A percentile compares a stretch with the other conserved stretches of the same genome.
Conservation (phyloP, 2,888 invertebrate genomes). For the Mystacides longicornis region DNA sequence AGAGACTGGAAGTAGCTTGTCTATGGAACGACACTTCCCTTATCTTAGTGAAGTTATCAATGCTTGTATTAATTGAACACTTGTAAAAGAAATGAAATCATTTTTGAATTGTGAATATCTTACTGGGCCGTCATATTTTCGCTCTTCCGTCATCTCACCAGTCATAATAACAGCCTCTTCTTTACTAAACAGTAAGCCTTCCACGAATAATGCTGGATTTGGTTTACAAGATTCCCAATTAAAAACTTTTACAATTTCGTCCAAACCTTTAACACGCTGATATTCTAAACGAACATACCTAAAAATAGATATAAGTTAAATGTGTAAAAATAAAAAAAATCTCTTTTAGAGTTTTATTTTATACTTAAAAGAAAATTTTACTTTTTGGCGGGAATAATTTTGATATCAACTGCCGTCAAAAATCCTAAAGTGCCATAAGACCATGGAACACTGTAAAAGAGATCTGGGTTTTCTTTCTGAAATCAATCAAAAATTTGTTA, state of each 20-base stretch:
- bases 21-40: too few relatives aligned
- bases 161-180: conserved; percentile 69
- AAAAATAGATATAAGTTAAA: conserved; percentile 1
- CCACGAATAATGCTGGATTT: conserved; percentile 63
- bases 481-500: conserved; percentile 24
- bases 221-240: conserved; percentile 43
- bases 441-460: conserved; percentile 77
- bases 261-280: conserved; percentile 49
- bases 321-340: background rate
- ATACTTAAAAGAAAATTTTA: conserved; percentile 30
- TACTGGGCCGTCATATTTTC: conserved; percentile 52
- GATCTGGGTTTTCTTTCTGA: conserved; percentile 61
- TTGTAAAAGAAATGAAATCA: background rate
- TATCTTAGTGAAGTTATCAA: too few relatives aligned
- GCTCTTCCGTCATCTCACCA: conserved; percentile 58
- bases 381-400: conserved; percentile 66
- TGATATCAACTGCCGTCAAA: conserved; percentile 66
- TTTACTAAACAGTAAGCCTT: conserved; percentile 59
- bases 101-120: conserved; percentile 5
- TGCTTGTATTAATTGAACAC: background rate
- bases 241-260: conserved; percentile 47
- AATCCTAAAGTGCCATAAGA: conserved; percentile 81
- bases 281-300: conserved; percentile 62
- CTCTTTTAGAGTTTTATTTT: background rate
- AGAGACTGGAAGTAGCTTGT: too few relatives aligned